A percentile compares a stretch with the other conserved stretches of the same genome.
These are phyloP conservation scores for Vandiemenella viatica DNA, from an alignment of 2,888 invertebrate genomes.

Conservation along the genomic window DNA sequence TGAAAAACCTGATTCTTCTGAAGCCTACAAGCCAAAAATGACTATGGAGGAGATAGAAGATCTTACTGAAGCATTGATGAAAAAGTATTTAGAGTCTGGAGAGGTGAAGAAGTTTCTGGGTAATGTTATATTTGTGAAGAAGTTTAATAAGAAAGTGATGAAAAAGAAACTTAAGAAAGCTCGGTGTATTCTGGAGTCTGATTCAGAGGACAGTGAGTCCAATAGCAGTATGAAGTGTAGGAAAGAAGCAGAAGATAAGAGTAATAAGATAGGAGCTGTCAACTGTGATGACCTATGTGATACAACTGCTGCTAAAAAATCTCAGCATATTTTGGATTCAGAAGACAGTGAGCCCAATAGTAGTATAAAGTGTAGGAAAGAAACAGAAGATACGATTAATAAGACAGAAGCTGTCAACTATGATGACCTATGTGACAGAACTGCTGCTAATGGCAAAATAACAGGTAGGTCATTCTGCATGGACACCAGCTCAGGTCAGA, in stretches of 20 bases:
- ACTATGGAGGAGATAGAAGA: constrained; percentile 22
- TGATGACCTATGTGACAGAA: too few species aligned
- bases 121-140: constrained; percentile 35
- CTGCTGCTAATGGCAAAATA: too few species aligned
- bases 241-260: constrained; percentile 1
- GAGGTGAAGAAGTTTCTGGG: constrained; percentile 24
- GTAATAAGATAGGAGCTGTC: background rate
- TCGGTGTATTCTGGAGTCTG: constrained; percentile 39
- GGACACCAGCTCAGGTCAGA: too few species aligned
- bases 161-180: constrained; percentile 41
- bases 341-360: too few species aligned
- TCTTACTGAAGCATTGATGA: constrained; percentile 23
- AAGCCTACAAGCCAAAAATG: constrained; percentile 10
- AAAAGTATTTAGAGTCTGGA: constrained; percentile 22
- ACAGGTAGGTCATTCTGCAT: too few species aligned
- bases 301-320: too few species aligned
- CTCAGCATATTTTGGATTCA: too few species aligned
- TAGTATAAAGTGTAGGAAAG: constrained; percentile 1
- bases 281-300: background rate
- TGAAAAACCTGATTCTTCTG: constrained; percentile 6
- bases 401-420: too few species aligned
- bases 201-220: constrained; percentile 28
- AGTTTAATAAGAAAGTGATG: constrained; percentile 27
- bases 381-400: constrained; percentile 16
- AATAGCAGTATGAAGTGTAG: constrained; percentile 2